A percentile compares a stretch with the other conserved stretches of the same genome.
Evolutionary conservation across 2,888 invertebrate genomes (phyloP).

Genomic region (Thymelicus sylvestris): DNA sequence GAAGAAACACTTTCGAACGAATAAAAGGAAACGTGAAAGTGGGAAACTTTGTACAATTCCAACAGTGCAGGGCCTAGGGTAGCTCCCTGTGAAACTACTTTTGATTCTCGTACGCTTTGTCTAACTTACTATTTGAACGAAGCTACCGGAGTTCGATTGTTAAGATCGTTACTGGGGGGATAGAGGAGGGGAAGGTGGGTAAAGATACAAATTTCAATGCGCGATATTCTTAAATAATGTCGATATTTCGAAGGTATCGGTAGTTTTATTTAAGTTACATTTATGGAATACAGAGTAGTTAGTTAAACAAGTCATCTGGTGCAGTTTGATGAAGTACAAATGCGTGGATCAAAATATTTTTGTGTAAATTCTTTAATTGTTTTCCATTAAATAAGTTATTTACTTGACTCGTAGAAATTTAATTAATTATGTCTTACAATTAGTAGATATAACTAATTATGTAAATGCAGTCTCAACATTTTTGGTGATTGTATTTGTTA

Average conservation of each 20-base stretch:
- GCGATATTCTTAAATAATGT: slow-evolving; percentile 48
- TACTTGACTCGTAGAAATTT: too few relatives aligned
- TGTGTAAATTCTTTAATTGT: too few relatives aligned
- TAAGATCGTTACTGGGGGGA: slow-evolving; percentile 47
- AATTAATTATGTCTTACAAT: too few relatives aligned
- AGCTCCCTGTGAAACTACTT: slow-evolving; percentile 71
- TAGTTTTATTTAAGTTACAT: slow-evolving; percentile 62
- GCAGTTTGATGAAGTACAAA: slow-evolving; percentile 3
- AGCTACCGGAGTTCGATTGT: slow-evolving; percentile 68
- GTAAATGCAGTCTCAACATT: too few relatives aligned
- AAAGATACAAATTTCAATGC: slow-evolving; percentile 59
- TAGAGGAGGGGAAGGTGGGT: slow-evolving; percentile 42
- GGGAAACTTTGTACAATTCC: slow-evolving; percentile 77
- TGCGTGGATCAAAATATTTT: too few relatives aligned
- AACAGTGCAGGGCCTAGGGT: slow-evolving; percentile 70
- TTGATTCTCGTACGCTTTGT: slow-evolving; percentile 76
- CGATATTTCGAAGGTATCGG: slow-evolving; percentile 49
- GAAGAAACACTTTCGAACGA: slow-evolving; percentile 72
- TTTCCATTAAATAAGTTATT: too few relatives aligned
- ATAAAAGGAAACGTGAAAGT: slow-evolving; percentile 79
- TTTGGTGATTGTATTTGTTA: too few relatives aligned
- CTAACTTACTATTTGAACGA: slow-evolving; percentile 76
- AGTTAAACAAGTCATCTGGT: slow-evolving; percentile 40
- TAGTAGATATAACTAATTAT: too few relatives aligned
- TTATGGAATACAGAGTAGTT: slow-evolving; percentile 45